Base-by-base conservation (phyloP, 2,888 invertebrate species). In the Aethes cnicana region DNA sequence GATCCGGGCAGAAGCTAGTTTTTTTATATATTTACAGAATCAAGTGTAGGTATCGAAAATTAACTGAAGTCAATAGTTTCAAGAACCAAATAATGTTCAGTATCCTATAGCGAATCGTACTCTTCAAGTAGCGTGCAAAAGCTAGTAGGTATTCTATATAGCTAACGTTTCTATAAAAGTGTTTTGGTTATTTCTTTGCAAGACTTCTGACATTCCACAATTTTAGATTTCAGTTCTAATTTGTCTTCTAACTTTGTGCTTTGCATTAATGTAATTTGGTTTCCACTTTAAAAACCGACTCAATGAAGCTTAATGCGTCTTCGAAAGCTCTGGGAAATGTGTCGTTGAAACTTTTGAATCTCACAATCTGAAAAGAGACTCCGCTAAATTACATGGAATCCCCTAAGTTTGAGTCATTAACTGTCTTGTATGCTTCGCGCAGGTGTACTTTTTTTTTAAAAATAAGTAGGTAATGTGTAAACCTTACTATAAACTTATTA, bases 301-400 rank as follows among this genome's bases (percentile, higher is more conserved):
- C 30, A 39, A 32, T 9, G 39, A 32, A 17, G 39, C 28, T 16
- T 23, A 28, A 39, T 12, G 14, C 6, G 11, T n/a, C 17, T 16
- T 11, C 32, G 47, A 47, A 46, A 47, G 37, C 14, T 6, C 12
- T 32, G n/a, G n/a, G 30, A 32, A 32, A 16, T 12, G 39, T 23
- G 14, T 46, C 46, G n/a, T 46, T 36, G 36, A 23, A 25, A 39
- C 47, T 39, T 32, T 21, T 32, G 21, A n/a, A n/a, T 12, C 16
- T 11, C 11, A 21, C 16, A 37, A 39, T 23, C 30, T 8, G 9
- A 21, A 17, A 25, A 21, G 12, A 8, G 18, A 36, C 26, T 46
- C 12, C 18, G 8, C 11, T 11, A 23, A 39, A 47, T 47, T 47
- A 21, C 2, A 8, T 21, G 18, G 47, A 11, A 30, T 20, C 42